These are phyloP conservation scores for Drosophila azteca DNA, from an alignment of 1,140 invertebrate genomes.

Conservation along the genomic window DNA sequence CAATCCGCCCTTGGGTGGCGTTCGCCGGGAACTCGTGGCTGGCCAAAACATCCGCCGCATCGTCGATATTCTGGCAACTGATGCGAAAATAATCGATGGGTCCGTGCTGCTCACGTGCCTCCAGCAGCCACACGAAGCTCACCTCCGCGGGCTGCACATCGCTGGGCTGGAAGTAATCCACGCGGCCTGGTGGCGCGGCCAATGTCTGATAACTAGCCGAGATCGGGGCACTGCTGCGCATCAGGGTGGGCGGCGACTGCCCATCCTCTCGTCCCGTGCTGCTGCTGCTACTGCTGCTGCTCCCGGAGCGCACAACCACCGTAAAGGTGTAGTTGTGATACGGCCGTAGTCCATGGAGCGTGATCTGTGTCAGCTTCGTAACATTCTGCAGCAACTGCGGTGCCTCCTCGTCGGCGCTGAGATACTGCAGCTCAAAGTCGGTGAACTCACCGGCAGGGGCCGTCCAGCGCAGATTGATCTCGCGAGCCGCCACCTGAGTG, in stretches of 20 bases:
- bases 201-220: slow-evolving; percentile 92
- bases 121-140: slow-evolving; percentile 91
- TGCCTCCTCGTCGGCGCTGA: slow-evolving; percentile 87
- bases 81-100: slow-evolving; percentile 92
- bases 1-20: slow-evolving; percentile 88
- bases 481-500: slow-evolving; percentile 89
- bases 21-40: slow-evolving; percentile 88
- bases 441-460: slow-evolving; percentile 92
- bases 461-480: slow-evolving; percentile 92
- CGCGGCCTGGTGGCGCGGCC: slow-evolving; percentile 91
- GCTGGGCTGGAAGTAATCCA: slow-evolving; percentile 89
- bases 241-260: slow-evolving; percentile 84
- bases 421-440: slow-evolving; percentile 94
- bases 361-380: slow-evolving; percentile 88
- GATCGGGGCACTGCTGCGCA: slow-evolving; percentile 90
- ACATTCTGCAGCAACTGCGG: slow-evolving; percentile 88
- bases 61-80: slow-evolving; percentile 89
- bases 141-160: slow-evolving; percentile 92
- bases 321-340: slow-evolving; percentile 96
- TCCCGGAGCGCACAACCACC: slow-evolving; percentile 87
- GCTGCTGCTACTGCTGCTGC: slow-evolving; percentile 92
- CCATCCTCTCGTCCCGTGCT: slow-evolving; percentile 72
- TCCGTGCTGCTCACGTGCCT: slow-evolving; percentile 91
- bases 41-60: slow-evolving; percentile 84
- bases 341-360: slow-evolving; percentile 89